Evolutionary conservation across 2,888 invertebrate species (phyloP), one percentile per base, ranked within the genome.

Genomic region (Hirtodrosophila alboralis): DNA sequence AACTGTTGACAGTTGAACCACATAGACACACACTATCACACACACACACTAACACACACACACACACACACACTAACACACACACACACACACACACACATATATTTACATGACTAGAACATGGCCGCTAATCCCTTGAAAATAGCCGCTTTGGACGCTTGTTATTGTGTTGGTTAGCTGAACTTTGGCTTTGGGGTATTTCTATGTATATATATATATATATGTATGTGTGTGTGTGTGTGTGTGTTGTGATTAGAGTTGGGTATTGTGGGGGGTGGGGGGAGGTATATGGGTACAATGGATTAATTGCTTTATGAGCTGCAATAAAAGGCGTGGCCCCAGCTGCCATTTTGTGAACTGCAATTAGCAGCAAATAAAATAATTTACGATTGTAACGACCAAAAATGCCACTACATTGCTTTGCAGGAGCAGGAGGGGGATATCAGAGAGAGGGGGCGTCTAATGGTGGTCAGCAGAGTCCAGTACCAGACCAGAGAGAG

Each of bases 331-430:
- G 78, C 81, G 65, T 69, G 68, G 51, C 36, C 5, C 40, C 9
- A 58, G 68, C 56, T 74, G 74, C 60, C 70, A 60, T 83, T 79
- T 64, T 66, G 74, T 76, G 77, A 71, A 84, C 86, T 84, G 72
- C 86, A 81, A 81, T 81, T 81, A 85, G 81, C 86, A 81, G 81
- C 80, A 85, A 81, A 85, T 81, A 85, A 81, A 81, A 81, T 85
- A 84, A 85, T 81, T 85, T 81, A 84, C 86, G 86, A 85, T 84
- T 79, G 77, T 69, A 71, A 76, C 80, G 66, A 71, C 62, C 73
- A 41, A 65, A 70, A 81, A 64, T 76, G 53, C 74, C 57, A 60
- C 59, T 40, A 49, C 45, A 48, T 18, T 49, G 45, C 33, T 38
- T 21, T 31, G 54, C 12, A 13, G 37, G 7, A 12, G 14, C 30